Percentiles rank a stretch among this genome's conserved stretches.
phyloP scores from a whole-genome alignment of 2,797 vertebrate species.

The Dendrocincla tyrannina region DNA sequence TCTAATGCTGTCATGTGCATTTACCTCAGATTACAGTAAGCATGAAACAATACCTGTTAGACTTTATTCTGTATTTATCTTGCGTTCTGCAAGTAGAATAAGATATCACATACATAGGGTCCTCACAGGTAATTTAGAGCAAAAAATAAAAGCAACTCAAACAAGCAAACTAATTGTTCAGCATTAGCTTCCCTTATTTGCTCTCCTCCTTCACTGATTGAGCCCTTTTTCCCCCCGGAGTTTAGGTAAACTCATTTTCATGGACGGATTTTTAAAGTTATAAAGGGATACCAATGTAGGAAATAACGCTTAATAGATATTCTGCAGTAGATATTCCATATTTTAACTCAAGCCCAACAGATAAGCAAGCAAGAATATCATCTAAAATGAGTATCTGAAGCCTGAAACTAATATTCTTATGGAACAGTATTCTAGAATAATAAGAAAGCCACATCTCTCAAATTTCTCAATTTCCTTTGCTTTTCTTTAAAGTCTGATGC shows the following conservation, averaged over 20 bases:
- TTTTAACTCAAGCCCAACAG: background rate
- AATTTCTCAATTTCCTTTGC: background rate
- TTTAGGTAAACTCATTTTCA: background rate
- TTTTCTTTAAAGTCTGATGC: background rate
- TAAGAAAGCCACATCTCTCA: background rate
- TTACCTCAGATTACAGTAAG: background rate
- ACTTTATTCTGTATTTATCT: background rate
- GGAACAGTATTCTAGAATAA: background rate
- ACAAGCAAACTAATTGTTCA: background rate
- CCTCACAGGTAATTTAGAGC: background rate
- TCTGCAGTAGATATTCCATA: background rate
- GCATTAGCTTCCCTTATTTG: background rate
- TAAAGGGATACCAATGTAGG: background rate
- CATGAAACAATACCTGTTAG: background rate
- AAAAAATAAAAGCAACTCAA: background rate
- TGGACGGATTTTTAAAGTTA: background rate
- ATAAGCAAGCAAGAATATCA: background rate
- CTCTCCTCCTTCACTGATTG: background rate
- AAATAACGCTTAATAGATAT: background rate
- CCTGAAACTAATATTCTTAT: background rate
- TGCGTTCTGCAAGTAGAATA: background rate
- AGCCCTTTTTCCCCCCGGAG: background rate
- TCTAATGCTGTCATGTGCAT: background rate
- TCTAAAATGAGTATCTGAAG: background rate
- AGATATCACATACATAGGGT: background rate